phyloP scores from a whole-genome alignment of 2,888 invertebrate genomes.

The Hemistola chrysoprasaria region DNA sequence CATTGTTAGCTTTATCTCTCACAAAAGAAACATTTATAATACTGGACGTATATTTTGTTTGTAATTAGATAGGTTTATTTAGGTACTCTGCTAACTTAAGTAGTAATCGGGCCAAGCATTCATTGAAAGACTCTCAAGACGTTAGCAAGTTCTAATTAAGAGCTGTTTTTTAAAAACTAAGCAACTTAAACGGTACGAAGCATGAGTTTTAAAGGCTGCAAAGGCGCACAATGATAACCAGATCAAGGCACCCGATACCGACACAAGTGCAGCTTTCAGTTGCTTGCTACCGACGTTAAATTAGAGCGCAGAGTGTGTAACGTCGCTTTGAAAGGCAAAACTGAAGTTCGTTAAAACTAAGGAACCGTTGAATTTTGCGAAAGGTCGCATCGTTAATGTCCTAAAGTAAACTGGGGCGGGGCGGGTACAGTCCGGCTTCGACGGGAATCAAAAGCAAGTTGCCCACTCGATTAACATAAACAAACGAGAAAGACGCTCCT shows the following conservation, averaged over 20 bases:
- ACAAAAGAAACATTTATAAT: conserved; percentile 27
- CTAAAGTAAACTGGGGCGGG: conserved; percentile 67
- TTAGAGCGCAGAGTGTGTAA: conserved; percentile 24
- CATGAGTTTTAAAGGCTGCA: conserved; percentile 30
- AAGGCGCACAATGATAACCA: conserved; percentile 39
- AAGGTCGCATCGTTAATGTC: conserved; percentile 57
- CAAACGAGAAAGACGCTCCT: conserved; percentile 72
- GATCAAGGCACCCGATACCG: conserved; percentile 45
- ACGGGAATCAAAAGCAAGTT: conserved; percentile 72
- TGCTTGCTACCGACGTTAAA: conserved; percentile 18
- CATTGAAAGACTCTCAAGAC: conserved; percentile 1
- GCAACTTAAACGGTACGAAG: conserved; percentile 13
- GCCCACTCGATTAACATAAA: conserved; percentile 77
- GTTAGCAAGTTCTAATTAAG: conserved; percentile 9
- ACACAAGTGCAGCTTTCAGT: conserved; percentile 33
- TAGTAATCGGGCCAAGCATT: not conserved
- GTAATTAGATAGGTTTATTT: too few relatives aligned
- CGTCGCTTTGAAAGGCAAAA: conserved; percentile 48
- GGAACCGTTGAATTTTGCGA: conserved; percentile 59
- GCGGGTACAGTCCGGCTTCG: conserved; percentile 46
- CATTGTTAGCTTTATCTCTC: conserved; percentile 55
- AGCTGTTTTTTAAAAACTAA: conserved; percentile 13
- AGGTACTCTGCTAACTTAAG: too few relatives aligned
- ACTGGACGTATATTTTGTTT: conserved; percentile 4
- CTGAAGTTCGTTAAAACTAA: conserved; percentile 54